A percentile compares a stretch with the other conserved stretches of the same genome.
Conservation (phyloP, 2,113 vertebrate species). For the Eidolon helvum region DNA sequence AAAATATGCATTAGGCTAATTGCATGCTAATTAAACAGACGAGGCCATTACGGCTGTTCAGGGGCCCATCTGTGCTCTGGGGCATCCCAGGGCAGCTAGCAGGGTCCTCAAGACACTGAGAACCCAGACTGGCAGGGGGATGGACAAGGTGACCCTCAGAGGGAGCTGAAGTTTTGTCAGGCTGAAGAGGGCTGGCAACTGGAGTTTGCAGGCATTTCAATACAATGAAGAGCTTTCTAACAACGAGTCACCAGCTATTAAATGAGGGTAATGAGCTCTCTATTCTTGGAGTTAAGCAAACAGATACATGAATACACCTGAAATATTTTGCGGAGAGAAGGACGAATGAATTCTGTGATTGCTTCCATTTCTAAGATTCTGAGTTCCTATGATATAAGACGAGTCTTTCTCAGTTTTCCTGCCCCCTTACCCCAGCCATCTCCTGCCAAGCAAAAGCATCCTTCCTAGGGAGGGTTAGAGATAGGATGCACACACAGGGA, state of each 20-base stretch:
- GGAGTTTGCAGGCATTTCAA: not conserved
- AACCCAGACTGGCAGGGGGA: conserved; percentile 28
- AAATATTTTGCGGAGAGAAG: not conserved
- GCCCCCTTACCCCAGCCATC: not conserved
- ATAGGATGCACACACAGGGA: too few species aligned
- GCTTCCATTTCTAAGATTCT: not conserved
- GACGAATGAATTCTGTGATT: not conserved
- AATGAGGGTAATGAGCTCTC: not conserved
- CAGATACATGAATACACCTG: not conserved
- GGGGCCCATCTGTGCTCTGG: conserved; percentile 79
- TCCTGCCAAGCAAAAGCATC: not conserved
- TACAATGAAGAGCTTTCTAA: not conserved
- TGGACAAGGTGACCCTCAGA: not conserved
- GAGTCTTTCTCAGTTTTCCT: not conserved
- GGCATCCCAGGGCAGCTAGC: not conserved
- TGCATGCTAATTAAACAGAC: conserved; percentile 85
- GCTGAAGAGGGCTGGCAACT: not conserved
- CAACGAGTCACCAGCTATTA: not conserved
- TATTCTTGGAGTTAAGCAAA: conserved; percentile 8
- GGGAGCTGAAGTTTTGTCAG: not conserved
- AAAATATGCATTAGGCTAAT: conserved; percentile 87
- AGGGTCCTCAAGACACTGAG: conserved; percentile 60
- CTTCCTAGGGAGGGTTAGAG: not conserved
- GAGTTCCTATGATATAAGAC: not conserved
- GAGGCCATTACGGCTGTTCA: conserved; percentile 77